These are phyloP conservation scores for Eulemur coronatus DNA, from an alignment of 2,797 vertebrate genomes.

Conservation along the genomic window DNA sequence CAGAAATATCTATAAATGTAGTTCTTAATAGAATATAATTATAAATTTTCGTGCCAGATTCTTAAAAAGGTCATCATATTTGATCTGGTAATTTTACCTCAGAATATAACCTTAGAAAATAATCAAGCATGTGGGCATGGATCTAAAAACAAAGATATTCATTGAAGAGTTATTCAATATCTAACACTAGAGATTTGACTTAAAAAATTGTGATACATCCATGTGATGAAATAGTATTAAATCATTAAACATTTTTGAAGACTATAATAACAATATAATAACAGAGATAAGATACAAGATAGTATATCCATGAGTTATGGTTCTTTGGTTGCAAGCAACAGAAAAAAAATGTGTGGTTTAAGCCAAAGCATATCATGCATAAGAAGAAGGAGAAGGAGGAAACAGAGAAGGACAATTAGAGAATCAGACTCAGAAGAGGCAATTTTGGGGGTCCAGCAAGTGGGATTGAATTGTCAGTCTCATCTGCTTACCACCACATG, in stretches of 20 bases:
- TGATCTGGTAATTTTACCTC: neutral
- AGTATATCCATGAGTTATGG: neutral
- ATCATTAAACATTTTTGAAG: neutral
- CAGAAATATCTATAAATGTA: neutral
- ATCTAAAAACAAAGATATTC: neutral
- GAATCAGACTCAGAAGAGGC: neutral
- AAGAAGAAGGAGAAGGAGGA: neutral
- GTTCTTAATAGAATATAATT: neutral
- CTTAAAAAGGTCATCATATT: neutral
- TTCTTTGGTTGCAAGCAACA: neutral
- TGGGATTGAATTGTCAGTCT: neutral
- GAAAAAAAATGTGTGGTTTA: neutral
- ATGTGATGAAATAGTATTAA: neutral
- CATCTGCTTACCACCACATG: neutral
- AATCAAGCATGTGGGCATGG: neutral
- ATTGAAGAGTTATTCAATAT: neutral
- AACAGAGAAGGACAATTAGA: neutral
- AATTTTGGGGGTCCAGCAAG: neutral
- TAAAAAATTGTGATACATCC: neutral
- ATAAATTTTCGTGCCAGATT: neutral
- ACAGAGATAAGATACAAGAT: neutral
- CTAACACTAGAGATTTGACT: neutral
- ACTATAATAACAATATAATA: neutral
- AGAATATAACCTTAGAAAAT: neutral
- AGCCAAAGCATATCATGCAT: neutral